A percentile compares a stretch with the other conserved stretches of the same genome.
Conservation (phyloP, 2,888 invertebrate genomes). For the Polyommatus iphigenia region DNA sequence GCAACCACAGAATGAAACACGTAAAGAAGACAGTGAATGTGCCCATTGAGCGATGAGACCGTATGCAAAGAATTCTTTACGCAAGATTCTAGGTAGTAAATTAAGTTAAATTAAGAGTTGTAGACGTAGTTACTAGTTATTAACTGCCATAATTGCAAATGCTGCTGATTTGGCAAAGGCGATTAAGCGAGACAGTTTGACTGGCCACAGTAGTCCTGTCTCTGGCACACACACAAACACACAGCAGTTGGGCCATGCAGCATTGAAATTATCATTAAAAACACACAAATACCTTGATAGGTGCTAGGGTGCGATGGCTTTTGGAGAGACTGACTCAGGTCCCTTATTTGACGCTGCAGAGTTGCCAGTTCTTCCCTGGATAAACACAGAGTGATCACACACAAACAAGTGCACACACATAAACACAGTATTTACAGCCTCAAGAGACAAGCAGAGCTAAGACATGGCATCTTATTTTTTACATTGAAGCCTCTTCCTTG, state of each 20-base stretch:
- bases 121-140: neutral
- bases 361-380: conserved; percentile 87
- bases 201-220: neutral
- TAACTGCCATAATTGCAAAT: neutral
- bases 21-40: neutral
- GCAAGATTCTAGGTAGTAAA: neutral
- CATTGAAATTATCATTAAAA: neutral
- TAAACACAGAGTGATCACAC: conserved; percentile 77
- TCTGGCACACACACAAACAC: neutral
- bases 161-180: neutral
- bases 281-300: conserved; percentile 59
- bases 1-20: neutral
- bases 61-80: neutral
- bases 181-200: neutral
- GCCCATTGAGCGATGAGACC: neutral
- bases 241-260: neutral
- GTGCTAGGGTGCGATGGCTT: conserved; percentile 58
- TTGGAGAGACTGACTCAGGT: conserved; percentile 76
- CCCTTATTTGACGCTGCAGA: conserved; percentile 89
- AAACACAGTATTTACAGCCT: conserved; percentile 27
- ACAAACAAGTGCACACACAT: conserved; percentile 43
- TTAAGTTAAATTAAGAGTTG: neutral
- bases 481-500: neutral
- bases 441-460: neutral
- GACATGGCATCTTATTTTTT: neutral